Conservation (phyloP, 2,888 invertebrate species). For the Orthosia gothica region DNA sequence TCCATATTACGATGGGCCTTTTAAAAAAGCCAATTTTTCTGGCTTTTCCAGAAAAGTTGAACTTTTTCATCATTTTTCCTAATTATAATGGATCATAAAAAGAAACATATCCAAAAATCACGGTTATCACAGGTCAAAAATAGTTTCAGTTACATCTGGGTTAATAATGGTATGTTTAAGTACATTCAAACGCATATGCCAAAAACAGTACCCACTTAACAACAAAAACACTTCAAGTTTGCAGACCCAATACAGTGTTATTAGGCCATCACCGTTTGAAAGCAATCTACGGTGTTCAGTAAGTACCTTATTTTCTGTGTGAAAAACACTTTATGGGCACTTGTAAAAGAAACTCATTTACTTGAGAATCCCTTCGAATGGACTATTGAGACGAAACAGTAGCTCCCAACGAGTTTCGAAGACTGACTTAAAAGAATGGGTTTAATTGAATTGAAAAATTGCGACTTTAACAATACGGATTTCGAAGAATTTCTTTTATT, state of each 20-base stretch:
- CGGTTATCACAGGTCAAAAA: no score
- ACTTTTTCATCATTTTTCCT: no score
- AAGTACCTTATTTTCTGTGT: constrained; percentile 55
- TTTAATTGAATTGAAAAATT: constrained; percentile 56
- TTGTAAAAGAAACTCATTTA: constrained; percentile 62
- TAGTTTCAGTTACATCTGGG: no score
- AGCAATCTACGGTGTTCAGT: constrained; percentile 48
- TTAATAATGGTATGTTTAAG: no score
- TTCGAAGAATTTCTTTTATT: background rate
- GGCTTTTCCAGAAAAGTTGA: no score
- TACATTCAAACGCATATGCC: background rate
- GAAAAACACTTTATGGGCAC: constrained; percentile 52
- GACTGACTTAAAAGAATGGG: constrained; percentile 40
- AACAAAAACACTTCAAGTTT: constrained; percentile 21
- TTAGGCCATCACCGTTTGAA: constrained; percentile 46
- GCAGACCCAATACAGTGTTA: constrained; percentile 40
- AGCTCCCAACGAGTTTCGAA: constrained; percentile 34
- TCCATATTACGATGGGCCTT: no score
- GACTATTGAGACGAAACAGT: constrained; percentile 33
- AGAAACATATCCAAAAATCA: no score
- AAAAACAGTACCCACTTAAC: constrained; percentile 7
- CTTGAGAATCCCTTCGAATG: constrained; percentile 33
- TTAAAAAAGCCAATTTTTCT: no score
- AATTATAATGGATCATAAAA: no score
- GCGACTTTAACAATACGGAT: constrained; percentile 16